These are phyloP conservation scores for Poeciliopsis turrubarensis DNA, from an alignment of 2,113 vertebrate species.

Conservation along the genomic window DNA sequence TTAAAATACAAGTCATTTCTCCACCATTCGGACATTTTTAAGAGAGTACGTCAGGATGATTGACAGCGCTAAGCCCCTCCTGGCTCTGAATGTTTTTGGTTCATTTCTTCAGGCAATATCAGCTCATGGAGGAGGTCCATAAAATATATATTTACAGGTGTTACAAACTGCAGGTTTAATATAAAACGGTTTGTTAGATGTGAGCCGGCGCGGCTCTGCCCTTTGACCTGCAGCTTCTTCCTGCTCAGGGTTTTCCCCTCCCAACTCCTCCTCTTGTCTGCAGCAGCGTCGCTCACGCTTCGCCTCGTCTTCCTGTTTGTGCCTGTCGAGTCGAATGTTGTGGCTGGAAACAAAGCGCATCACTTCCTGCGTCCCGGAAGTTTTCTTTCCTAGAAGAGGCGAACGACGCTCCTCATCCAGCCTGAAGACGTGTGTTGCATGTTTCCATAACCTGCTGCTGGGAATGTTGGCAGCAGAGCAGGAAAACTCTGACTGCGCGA, in stretches of 20 bases:
- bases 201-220: neutral
- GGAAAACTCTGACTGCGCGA: too few species aligned
- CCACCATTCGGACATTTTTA: too few species aligned
- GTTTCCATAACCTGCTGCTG: too few species aligned
- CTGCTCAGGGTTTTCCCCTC: neutral
- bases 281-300: neutral
- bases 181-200: too few species aligned
- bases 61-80: too few species aligned
- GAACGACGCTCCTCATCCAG: neutral
- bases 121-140: too few species aligned
- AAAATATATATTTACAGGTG: too few species aligned
- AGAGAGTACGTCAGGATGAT: too few species aligned
- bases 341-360: constrained; percentile 25
- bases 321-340: neutral
- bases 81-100: too few species aligned
- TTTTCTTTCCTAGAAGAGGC: constrained; percentile 2
- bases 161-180: too few species aligned
- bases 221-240: neutral
- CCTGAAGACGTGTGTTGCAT: neutral
- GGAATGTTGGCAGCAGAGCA: neutral
- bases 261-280: neutral
- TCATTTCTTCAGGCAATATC: too few species aligned
- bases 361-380: constrained; percentile 9
- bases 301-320: constrained; percentile 5
- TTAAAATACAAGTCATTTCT: too few species aligned